Evolutionary conservation across 2,113 vertebrate genomes (phyloP).

Genomic region (Nipponia nippon): DNA sequence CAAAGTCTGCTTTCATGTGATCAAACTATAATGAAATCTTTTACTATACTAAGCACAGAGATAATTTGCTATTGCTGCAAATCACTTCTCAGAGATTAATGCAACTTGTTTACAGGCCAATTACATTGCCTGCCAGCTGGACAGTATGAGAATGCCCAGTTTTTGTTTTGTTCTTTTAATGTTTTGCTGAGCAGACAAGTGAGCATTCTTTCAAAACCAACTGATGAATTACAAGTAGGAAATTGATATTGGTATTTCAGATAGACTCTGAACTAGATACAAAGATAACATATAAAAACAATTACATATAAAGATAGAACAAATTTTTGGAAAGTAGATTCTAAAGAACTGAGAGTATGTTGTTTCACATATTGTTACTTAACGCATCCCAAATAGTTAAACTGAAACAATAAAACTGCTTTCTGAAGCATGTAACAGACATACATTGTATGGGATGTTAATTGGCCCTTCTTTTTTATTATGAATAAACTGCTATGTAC

Average conservation of each 20-base stretch:
- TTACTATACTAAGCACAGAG: neutral
- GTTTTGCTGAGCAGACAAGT: constrained; percentile 51
- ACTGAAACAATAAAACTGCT: neutral
- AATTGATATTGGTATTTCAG: neutral
- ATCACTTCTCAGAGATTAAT: constrained; percentile 44
- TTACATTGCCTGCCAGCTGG: constrained; percentile 40
- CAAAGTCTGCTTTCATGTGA: neutral
- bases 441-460: neutral
- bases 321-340: neutral
- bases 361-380: neutral
- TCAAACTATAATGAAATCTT: neutral
- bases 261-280: neutral
- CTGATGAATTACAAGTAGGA: constrained; percentile 15
- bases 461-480: neutral
- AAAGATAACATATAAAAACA: neutral
- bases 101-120: constrained; percentile 49
- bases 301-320: neutral
- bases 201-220: constrained; percentile 53
- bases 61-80: constrained; percentile 29
- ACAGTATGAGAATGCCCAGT: constrained; percentile 35
- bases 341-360: neutral
- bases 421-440: neutral
- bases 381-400: neutral
- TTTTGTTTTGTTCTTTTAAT: constrained; percentile 46
- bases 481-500: neutral